phyloP scores from a whole-genome alignment of 1,140 invertebrate species.

The Micrasema longulum region DNA sequence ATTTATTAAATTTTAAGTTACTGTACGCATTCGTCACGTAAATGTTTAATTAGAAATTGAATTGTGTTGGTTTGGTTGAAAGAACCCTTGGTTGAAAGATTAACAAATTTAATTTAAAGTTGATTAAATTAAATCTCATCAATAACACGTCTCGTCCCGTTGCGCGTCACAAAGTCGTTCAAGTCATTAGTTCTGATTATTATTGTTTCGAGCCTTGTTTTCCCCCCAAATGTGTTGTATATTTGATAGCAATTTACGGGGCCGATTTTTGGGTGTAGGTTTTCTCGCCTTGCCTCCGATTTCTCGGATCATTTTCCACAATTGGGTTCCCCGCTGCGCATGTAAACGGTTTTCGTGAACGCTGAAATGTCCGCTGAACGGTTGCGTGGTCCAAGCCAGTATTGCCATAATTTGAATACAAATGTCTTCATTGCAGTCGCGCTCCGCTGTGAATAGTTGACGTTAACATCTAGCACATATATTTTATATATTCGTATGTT shows the following conservation, averaged over 20 bases:
- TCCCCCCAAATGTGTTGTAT: too few species aligned
- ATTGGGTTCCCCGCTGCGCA: conserved; percentile 14
- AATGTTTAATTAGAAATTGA: conserved; percentile 12
- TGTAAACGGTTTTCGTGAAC: conserved; percentile 14
- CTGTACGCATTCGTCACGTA: too few species aligned
- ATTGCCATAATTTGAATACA: conserved; percentile 38
- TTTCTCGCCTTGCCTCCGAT: background rate
- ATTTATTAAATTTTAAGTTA: too few species aligned
- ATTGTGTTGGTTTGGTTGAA: conserved; percentile 1
- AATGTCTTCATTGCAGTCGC: conserved; percentile 28
- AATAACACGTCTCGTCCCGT: conserved; percentile 5
- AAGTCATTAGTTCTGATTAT: background rate
- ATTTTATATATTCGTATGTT: too few species aligned
- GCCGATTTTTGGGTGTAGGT: too few species aligned
- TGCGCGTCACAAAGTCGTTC: background rate
- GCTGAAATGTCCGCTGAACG: background rate
- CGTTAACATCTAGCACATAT: conserved; percentile 15
- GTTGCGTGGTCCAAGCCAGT: conserved; percentile 28
- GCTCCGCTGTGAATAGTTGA: conserved; percentile 27
- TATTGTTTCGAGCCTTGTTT: too few species aligned
- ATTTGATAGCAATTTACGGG: too few species aligned
- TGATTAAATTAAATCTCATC: conserved; percentile 18
- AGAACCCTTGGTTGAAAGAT: conserved; percentile 14
- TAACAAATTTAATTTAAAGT: conserved; percentile 20
- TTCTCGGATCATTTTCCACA: conserved; percentile 8